Conservation (phyloP, 1,140 invertebrate genomes). For the Aphaenogaster rudis region DNA sequence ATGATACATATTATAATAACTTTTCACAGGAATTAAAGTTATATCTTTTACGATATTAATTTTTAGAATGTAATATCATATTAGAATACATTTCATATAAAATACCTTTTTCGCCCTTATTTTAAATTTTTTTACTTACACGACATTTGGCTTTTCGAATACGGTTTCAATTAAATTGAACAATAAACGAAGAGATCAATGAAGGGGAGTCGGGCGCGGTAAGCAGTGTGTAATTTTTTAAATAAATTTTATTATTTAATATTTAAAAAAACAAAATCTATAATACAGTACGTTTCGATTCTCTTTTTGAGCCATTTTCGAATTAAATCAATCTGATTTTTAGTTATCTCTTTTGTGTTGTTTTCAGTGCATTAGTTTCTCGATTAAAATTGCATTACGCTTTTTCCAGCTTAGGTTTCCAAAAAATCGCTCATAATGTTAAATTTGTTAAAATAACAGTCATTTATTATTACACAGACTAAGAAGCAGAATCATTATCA, state of each 20-base stretch:
- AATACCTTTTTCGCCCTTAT: not conserved
- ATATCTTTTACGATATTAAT: not conserved
- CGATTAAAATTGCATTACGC: not conserved
- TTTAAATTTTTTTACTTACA: not conserved
- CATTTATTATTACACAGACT: not conserved
- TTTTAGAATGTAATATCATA: not conserved
- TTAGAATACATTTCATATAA: not conserved
- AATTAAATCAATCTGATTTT: not conserved
- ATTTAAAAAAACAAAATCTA: too few relatives aligned
- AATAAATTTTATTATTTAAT: too few relatives aligned
- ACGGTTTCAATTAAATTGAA: not conserved
- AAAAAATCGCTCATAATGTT: not conserved
- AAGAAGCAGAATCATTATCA: not conserved
- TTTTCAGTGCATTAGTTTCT: not conserved
- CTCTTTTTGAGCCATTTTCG: too few relatives aligned
- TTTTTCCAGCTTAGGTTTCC: not conserved
- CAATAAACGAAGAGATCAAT: too few relatives aligned
- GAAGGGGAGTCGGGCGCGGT: too few relatives aligned
- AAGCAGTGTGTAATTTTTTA: too few relatives aligned
- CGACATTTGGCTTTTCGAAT: not conserved
- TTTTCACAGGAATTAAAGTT: slow-evolving; percentile 18
- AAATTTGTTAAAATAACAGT: not conserved
- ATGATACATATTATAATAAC: not conserved
- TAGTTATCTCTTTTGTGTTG: not conserved
- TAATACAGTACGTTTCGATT: too few relatives aligned